Evolutionary conservation across 2,888 invertebrate genomes (phyloP), one percentile per base, ranked within the genome.

Genomic region (Strigamia maritima): DNA sequence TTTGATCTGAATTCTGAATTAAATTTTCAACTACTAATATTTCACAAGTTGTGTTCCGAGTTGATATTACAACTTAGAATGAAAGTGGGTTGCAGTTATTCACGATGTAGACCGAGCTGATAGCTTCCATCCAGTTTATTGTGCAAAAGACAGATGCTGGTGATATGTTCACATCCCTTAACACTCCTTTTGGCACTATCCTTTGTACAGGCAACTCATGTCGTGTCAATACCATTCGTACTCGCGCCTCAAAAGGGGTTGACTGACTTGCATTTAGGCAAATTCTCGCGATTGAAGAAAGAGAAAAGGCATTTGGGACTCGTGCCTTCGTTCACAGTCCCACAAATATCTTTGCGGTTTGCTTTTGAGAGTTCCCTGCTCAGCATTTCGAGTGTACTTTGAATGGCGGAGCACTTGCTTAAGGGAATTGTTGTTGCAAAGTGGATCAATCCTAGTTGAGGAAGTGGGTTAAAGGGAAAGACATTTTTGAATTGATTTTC

Each of bases 321-420:
- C 3, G 19, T 19, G n/a, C 19, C 54, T 54, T n/a, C 24, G 70
- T 70, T 70, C 70, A 70, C 70, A 19, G 54, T 54, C 54, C 54
- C 54, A 54, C 54, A 54, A 54, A 54, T 54, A 70, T 28, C 70
- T 70, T 28, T 28, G 70, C 28, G 70, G 70, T 70, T 70, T n/a
- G 70, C 70, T 70, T 70, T 70, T 70, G 70, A 70, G 70, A 26
- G 70, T 26, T 70, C n/a, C 70, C 70, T 70, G 26, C 70, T 70
- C 70, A 70, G 70, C 70, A 70, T 70, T 70, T n/a, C 12, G 28
- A 28, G 70, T 26, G 24, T 26, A 70, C 70, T 28, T 70, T 28
- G 70, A 70, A 28, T 26, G 28, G 70, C 28, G 70, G 24, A 70
- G 70, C 26, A 70, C 26, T 10, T 70, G 70, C 70, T 70, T 70